Conservation (phyloP, 2,113 vertebrate genomes). For the Ardeotis arabs region DNA sequence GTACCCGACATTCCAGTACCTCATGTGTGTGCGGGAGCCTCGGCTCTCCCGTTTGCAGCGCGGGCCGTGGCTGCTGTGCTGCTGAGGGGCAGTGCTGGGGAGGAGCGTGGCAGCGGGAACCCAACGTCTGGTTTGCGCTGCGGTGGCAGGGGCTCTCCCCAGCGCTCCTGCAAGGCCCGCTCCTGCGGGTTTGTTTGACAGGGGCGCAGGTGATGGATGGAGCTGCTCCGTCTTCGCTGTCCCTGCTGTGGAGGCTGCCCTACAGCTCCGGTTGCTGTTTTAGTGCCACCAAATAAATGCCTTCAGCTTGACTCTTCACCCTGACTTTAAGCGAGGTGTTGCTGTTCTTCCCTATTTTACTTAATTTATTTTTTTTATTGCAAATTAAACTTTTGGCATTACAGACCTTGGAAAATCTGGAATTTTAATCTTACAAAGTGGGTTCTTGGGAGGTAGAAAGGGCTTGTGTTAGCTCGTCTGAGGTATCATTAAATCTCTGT, state of each 20-base stretch:
- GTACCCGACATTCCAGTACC: not conserved
- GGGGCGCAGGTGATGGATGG: not conserved
- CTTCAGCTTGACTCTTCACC: not conserved
- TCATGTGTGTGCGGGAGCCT: not conserved
- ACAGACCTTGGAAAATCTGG: not conserved
- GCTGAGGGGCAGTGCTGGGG: not conserved
- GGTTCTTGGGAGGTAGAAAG: not conserved
- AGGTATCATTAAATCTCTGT: not conserved
- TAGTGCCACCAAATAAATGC: not conserved
- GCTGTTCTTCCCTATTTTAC: not conserved
- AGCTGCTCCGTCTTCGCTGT: not conserved
- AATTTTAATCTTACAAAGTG: not conserved
- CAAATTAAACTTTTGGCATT: not conserved
- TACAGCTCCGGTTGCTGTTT: not conserved
- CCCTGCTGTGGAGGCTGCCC: not conserved
- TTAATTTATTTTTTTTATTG: not conserved
- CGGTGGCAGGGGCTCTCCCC: not conserved
- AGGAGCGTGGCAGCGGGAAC: not conserved
- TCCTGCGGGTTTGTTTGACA: not conserved
- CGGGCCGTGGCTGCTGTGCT: not conserved
- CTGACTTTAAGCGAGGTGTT: not conserved
- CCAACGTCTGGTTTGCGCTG: rapidly evolving
- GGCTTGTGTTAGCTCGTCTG: not conserved
- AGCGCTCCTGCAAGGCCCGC: rapidly evolving
- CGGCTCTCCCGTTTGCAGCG: not conserved